Conservation (phyloP, 2,888 invertebrate species). For the Agrotis exclamationis region DNA sequence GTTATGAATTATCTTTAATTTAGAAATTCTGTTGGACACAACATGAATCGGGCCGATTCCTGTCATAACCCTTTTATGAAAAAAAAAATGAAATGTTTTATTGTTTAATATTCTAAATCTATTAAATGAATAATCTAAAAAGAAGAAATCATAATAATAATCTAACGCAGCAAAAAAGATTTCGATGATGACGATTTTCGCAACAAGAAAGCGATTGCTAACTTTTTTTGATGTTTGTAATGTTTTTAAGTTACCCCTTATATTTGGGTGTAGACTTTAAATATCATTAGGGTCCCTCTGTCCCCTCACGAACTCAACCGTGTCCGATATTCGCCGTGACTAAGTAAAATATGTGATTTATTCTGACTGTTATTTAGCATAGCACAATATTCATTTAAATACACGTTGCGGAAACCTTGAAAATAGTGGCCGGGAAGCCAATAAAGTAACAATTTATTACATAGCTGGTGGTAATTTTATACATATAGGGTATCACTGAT, state of each 20-base stretch:
- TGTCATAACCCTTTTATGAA: no score
- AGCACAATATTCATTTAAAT: slow-evolving; percentile 16
- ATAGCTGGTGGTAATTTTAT: slow-evolving; percentile 21
- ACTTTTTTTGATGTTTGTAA: not conserved
- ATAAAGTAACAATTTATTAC: slow-evolving; percentile 59
- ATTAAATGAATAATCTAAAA: no score
- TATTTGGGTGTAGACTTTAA: not conserved
- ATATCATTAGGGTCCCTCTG: not conserved
- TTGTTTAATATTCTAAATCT: no score
- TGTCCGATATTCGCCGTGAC: slow-evolving; percentile 10
- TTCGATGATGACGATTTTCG: no score
- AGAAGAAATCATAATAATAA: no score
- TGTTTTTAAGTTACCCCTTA: not conserved
- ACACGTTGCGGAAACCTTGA: slow-evolving; percentile 57
- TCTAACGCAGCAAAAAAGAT: no score
- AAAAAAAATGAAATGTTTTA: no score
- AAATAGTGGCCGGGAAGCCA: slow-evolving; percentile 55
- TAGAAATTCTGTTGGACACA: no score
- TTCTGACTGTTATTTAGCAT: slow-evolving; percentile 27
- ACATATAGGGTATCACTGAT: slow-evolving; percentile 28
- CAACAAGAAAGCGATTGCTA: no score
- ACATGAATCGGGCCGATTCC: no score
- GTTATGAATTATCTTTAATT: no score
- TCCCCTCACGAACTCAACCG: slow-evolving; percentile 6
- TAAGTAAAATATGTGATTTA: slow-evolving; percentile 20